phyloP scores from a whole-genome alignment of 2,888 invertebrate species.

The Cantharis rufa region DNA sequence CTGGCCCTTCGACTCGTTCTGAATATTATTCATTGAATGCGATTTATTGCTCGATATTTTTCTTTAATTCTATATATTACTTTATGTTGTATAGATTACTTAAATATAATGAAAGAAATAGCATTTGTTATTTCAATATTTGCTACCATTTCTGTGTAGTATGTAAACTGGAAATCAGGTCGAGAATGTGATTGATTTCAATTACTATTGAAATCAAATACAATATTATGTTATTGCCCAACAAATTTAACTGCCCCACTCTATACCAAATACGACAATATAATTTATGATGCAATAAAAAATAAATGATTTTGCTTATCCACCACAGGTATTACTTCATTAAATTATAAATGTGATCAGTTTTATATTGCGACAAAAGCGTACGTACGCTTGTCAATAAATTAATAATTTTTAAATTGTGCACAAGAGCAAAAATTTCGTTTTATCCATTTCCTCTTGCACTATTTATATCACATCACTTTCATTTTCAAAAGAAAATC shows the following conservation, averaged over 20 bases:
- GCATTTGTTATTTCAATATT: not conserved
- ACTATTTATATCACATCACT: not conserved
- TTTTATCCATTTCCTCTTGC: not conserved
- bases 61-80: too few relatives aligned
- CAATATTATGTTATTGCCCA: slow-evolving; percentile 2
- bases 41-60: too few relatives aligned
- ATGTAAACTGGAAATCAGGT: not conserved
- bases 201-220: slow-evolving; percentile 6
- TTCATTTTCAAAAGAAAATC: not conserved
- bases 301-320: slow-evolving; percentile 10
- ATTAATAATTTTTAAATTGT: not conserved
- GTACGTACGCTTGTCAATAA: not conserved
- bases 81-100: too few relatives aligned
- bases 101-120: not conserved
- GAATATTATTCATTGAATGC: too few relatives aligned
- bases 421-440: not conserved
- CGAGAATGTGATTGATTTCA: slow-evolving; percentile 4
- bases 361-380: not conserved
- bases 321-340: not conserved
- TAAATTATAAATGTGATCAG: not conserved
- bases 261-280: slow-evolving; percentile 11
- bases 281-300: slow-evolving; percentile 17
- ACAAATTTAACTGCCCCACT: slow-evolving; percentile 7
- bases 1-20: too few relatives aligned
- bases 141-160: not conserved